Base-by-base conservation (phyloP, 1,140 invertebrate species). In the Bombus cullumanus region DNA sequence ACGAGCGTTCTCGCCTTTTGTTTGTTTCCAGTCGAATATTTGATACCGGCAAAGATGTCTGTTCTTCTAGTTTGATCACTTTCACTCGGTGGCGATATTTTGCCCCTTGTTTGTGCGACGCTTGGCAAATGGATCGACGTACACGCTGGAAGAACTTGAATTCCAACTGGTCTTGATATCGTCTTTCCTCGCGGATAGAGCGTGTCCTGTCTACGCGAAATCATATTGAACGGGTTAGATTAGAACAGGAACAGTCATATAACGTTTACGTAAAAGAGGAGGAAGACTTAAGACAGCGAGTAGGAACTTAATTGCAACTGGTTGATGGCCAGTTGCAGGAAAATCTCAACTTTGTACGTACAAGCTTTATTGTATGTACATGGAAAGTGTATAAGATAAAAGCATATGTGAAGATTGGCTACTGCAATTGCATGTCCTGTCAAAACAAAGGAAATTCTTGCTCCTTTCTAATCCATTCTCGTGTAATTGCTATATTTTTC, bases 41-140 rank as follows among this genome's bases (percentile, higher is more conserved):
- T 22, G 9, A 25, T 25, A 68, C 18, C 18, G 13, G 6, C 1
- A 43, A 41, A 10, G 41, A 34, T 10, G 34, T 59, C 5, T 18
- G 25, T 57, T 57, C 12, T 10, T 59, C 34, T 31, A 8, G 73
- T 75, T 28, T 3, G 47, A 28, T 37, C 73, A 9, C 74, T 76
- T 76, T 59, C 47, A 39, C 74, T 76, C 39, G 12, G 12, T 3
- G 15, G 28, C 15, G 31, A 73, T 73, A 73, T 73, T 73, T 43
- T 31, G 25, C 5, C n/a, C 1, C 10, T 59, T 57, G 57, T 47
- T 57, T 6, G 8, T 59, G 53, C 74, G 37, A 76, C 47, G 34
- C 53, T 76, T 59, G 74, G 25, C 6, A 76, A 76, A 59, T 18
- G 37, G 53, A 76, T 76, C 37, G 34, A 75, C 57, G 22, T 12